phyloP scores from a whole-genome alignment of 2,113 vertebrate genomes.

The Ceuthmochares aereus region DNA sequence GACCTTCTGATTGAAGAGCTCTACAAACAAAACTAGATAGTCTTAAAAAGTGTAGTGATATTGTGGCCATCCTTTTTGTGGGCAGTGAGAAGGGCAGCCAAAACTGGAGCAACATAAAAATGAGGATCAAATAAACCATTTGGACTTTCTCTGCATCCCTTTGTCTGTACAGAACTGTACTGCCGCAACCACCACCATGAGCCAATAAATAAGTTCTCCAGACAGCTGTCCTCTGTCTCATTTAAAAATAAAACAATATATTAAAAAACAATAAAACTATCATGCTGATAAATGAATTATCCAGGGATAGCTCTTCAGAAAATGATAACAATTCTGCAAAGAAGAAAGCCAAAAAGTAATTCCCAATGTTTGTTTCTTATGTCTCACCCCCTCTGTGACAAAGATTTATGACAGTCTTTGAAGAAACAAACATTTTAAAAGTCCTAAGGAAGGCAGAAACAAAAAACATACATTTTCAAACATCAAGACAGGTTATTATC shows the following conservation, averaged over 20 bases:
- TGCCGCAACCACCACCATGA: background rate
- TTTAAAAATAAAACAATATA: constrained; percentile 10
- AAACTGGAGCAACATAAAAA: background rate
- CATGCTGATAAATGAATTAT: constrained; percentile 23
- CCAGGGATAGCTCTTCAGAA: background rate
- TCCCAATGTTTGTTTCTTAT: background rate
- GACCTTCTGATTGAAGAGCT: constrained; percentile 30
- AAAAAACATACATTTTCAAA: background rate
- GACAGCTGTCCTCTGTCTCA: constrained; percentile 7
- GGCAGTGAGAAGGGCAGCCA: constrained; percentile 25
- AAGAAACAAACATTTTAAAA: background rate
- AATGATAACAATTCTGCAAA: background rate
- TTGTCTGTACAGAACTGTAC: background rate
- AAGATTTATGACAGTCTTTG: constrained; percentile 9
- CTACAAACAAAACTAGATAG: constrained; percentile 16
- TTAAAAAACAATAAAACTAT: constrained; percentile 38
- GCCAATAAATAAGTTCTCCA: constrained; percentile 5
- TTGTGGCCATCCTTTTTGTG: background rate
- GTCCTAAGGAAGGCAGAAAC: background rate
- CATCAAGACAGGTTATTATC: background rate
- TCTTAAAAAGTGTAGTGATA: background rate
- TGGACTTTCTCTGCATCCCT: background rate
- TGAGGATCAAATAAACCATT: constrained; percentile 17
- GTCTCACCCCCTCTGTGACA: background rate
- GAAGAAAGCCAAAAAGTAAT: background rate